Evolutionary conservation across 2,888 invertebrate genomes (phyloP).

Genomic region (Oligia strigilis): DNA sequence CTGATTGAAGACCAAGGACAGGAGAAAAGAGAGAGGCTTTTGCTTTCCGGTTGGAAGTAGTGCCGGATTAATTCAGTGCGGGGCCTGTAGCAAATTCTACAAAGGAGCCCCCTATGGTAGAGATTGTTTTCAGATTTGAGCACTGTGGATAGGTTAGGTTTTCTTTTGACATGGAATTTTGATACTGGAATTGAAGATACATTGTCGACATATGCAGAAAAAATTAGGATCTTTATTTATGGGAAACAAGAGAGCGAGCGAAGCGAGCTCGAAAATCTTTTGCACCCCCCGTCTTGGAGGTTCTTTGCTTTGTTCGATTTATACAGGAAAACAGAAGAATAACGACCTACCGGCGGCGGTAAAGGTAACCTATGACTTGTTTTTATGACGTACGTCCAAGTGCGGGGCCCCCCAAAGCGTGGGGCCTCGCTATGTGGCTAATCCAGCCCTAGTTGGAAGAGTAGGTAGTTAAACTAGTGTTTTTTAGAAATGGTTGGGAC

Average conservation of each 20-base stretch:
- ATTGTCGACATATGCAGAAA: neutral
- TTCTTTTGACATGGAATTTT: neutral
- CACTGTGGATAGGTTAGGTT: too few species aligned
- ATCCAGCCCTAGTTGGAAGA: neutral
- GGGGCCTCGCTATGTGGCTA: neutral
- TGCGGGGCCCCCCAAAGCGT: neutral
- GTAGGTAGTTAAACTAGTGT: neutral
- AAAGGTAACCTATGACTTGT: neutral
- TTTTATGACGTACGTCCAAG: neutral
- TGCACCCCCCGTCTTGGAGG: neutral
- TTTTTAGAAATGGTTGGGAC: neutral
- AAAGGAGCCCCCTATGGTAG: neutral
- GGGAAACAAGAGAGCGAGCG: neutral
- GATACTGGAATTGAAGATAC: neutral
- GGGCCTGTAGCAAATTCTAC: neutral
- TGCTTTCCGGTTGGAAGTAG: neutral
- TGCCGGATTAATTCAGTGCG: neutral
- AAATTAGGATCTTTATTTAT: neutral
- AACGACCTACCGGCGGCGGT: neutral
- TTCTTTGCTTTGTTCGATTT: too few species aligned
- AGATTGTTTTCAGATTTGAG: neutral
- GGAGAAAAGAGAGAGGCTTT: neutral
- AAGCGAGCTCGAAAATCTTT: neutral
- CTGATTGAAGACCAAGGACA: neutral
- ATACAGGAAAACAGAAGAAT: too few species aligned